Percentiles rank a stretch among this genome's conserved stretches.
These are phyloP conservation scores for Perognathus longimembris DNA, from an alignment of 2,113 vertebrate genomes.

Conservation along the genomic window DNA sequence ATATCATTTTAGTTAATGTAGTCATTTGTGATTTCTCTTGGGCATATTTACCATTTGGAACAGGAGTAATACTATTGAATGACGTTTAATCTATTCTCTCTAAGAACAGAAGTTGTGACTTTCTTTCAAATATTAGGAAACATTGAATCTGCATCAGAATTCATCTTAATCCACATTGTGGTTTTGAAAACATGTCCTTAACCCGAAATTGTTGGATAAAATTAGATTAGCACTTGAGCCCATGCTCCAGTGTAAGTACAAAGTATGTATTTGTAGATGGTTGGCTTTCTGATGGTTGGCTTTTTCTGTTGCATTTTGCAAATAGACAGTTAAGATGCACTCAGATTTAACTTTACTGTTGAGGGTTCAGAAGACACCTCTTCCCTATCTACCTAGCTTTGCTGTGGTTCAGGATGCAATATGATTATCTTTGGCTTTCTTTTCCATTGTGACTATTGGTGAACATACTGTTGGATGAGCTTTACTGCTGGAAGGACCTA, in stretches of 20 bases:
- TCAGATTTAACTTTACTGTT: conserved; percentile 19
- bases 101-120: conserved; percentile 41
- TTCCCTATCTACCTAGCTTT: neutral
- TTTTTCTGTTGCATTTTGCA: conserved; percentile 50
- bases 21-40: conserved; percentile 63
- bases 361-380: neutral
- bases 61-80: conserved; percentile 38
- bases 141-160: conserved; percentile 16
- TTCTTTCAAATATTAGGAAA: conserved; percentile 64
- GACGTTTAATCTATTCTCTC: conserved; percentile 60
- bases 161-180: conserved; percentile 60
- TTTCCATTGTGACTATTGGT: neutral
- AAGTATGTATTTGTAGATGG: conserved; percentile 32
- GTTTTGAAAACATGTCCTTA: conserved; percentile 63
- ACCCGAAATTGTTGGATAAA: conserved; percentile 67
- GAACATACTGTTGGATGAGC: neutral
- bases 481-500: neutral
- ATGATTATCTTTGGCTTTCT: neutral
- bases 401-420: neutral
- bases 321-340: conserved; percentile 42
- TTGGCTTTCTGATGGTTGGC: conserved; percentile 48
- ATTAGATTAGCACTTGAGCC: conserved; percentile 26
- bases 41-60: conserved; percentile 61
- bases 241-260: conserved; percentile 39
- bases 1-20: conserved; percentile 60